These are phyloP conservation scores for Caenorhabditis sp. DNA, from an alignment of 2,888 invertebrate genomes.

Conservation along the genomic window DNA sequence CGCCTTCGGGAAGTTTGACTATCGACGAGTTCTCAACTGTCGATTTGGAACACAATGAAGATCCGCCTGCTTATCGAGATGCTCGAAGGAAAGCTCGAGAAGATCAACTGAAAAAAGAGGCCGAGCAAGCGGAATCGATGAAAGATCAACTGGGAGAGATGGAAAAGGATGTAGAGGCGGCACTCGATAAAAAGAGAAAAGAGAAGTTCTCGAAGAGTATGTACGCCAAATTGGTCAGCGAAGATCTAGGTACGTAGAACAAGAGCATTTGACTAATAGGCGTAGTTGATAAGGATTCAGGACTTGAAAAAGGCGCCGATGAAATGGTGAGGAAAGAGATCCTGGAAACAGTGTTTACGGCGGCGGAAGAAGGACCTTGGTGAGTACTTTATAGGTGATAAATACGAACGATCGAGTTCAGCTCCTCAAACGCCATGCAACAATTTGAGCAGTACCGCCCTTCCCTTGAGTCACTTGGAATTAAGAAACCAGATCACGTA, in stretches of 20 bases:
- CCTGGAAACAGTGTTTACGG: conserved; percentile 45
- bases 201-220: conserved; percentile 73
- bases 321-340: conserved; percentile 59
- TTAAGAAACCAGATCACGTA: conserved; percentile 34
- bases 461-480: conserved; percentile 77
- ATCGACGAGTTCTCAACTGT: conserved; percentile 97
- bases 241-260: conserved; percentile 49
- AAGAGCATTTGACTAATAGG: neutral
- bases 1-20: conserved; percentile 95
- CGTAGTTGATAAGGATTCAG: conserved; percentile 31
- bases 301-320: conserved; percentile 47
- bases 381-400: too few species aligned
- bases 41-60: conserved; percentile 87
- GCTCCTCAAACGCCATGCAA: conserved; percentile 27
- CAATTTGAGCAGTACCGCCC: conserved; percentile 70
- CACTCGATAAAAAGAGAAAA: conserved; percentile 77
- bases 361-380: conserved; percentile 52
- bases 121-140: conserved; percentile 69
- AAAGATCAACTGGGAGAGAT: conserved; percentile 65
- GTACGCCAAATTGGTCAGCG: conserved; percentile 75
- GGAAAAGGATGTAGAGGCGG: conserved; percentile 78
- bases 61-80: conserved; percentile 80
- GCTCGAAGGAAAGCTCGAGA: conserved; percentile 76
- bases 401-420: neutral
- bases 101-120: conserved; percentile 72